Base-by-base conservation (phyloP, 2,113 vertebrate species). In the Caranx ignobilis region DNA sequence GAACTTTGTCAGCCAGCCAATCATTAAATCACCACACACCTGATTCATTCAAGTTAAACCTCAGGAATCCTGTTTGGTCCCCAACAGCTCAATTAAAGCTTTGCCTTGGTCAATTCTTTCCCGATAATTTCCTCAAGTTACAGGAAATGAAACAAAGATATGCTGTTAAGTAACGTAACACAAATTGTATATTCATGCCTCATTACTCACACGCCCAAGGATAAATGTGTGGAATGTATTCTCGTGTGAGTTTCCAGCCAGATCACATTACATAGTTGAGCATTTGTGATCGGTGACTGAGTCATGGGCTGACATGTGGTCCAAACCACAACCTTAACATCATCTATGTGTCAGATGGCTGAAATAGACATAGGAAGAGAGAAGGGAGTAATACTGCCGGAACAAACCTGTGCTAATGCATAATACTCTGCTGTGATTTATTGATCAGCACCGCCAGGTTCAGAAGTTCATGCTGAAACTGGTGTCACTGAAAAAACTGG, bases 121-220 rank as follows among this genome's bases (percentile, higher is more conserved):
- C 71, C 60, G 48, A 54, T 68, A 61, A 67, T 81, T 88, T 87
- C 70, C 80, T 52, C 26, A 60, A 69, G 59, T 82, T 72, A 73
- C 83, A 75, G 84, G 85, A 88, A 88, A 75, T 76, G 35, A 71
- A 70, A 65, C 45, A 77, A 69, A 80, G 62, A 79, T 73, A 47
- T 81, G 47, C 56, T 47, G 63, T 62, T 63, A 61, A 74, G 64
- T 55, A 52, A 54, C 26, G 26, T 54, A 67, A 71, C 78, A 79
- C 75, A 72, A 57, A 67, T 52, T 41, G 57, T 37, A 54, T 77
- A 57, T 68, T 65, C 64, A 60, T 45, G 78, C 59, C 67, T 80
- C 82, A 81, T 87, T 82, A 86, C 81, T 75, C 85, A 81, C 76
- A 73, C 74, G 68, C 57, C 76, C 52, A 13, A 19, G 37, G 83